Evolutionary conservation across 2,113 vertebrate species (phyloP).

Genomic region (Grammomys dolichurus): DNA sequence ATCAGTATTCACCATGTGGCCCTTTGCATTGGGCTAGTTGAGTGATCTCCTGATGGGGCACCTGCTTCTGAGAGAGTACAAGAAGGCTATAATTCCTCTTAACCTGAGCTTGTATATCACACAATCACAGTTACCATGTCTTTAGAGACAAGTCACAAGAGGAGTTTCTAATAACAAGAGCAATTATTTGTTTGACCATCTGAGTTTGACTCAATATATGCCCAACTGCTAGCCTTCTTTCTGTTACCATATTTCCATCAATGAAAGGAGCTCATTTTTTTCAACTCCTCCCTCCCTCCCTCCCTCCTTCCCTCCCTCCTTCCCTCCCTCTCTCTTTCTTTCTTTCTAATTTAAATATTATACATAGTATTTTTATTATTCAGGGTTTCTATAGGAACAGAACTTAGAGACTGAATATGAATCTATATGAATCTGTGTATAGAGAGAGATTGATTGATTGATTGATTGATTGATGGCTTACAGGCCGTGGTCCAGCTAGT

Average conservation of each 20-base stretch:
- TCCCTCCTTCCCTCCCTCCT: too few relatives aligned
- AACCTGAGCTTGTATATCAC: not conserved
- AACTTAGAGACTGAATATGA: not conserved
- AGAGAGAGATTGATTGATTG: not conserved
- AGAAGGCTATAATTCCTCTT: not conserved
- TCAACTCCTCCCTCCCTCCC: not conserved
- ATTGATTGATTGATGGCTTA: not conserved
- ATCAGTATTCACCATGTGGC: not conserved
- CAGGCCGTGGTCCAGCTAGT: not conserved
- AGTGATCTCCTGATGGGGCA: not conserved
- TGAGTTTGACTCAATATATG: not conserved
- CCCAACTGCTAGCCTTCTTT: not conserved
- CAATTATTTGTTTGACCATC: not conserved
- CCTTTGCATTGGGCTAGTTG: not conserved
- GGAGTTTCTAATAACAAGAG: not conserved
- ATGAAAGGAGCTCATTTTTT: not conserved
- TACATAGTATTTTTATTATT: not conserved
- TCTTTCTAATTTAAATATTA: not conserved
- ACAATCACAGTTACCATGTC: not conserved
- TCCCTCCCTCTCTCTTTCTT: too few relatives aligned
- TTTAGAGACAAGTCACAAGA: not conserved
- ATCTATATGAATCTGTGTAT: not conserved
- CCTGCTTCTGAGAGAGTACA: not conserved
- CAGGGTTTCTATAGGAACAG: not conserved
- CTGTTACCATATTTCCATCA: not conserved